These are phyloP conservation scores for Drosophila truncata DNA, from an alignment of 1,140 invertebrate genomes.

Conservation along the genomic window DNA sequence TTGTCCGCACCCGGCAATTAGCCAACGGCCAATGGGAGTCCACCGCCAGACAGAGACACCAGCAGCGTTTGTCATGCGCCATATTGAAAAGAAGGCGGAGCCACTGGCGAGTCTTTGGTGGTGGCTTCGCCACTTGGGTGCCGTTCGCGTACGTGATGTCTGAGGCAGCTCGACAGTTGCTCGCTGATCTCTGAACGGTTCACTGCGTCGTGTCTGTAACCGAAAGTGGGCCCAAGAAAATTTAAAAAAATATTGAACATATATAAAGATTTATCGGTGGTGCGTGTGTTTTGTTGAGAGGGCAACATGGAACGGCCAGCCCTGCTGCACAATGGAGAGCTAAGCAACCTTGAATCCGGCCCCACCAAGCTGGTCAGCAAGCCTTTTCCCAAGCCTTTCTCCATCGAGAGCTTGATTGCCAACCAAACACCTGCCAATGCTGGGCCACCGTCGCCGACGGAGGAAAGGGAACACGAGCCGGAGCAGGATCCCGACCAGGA, in stretches of 20 bases:
- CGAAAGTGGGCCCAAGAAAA: not conserved
- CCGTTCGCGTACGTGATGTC: slow-evolving; percentile 61
- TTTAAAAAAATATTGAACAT: slow-evolving; percentile 9
- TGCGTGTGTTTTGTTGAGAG: slow-evolving; percentile 10
- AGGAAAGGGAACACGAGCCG: slow-evolving; percentile 34
- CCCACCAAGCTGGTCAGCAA: slow-evolving; percentile 66
- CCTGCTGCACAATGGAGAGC: slow-evolving; percentile 49
- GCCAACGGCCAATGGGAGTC: slow-evolving; percentile 48
- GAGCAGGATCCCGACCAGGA: slow-evolving; percentile 58
- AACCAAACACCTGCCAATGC: slow-evolving; percentile 64
- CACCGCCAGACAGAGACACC: slow-evolving; percentile 37
- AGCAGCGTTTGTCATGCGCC: slow-evolving; percentile 68
- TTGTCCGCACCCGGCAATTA: slow-evolving; percentile 35
- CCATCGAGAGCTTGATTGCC: slow-evolving; percentile 83
- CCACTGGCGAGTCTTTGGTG: slow-evolving; percentile 31
- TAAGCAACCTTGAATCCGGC: slow-evolving; percentile 19
- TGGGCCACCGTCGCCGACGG: slow-evolving; percentile 35
- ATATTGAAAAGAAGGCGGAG: slow-evolving; percentile 76
- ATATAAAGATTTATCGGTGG: not conserved
- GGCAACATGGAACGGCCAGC: slow-evolving; percentile 62
- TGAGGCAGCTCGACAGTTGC: slow-evolving; percentile 62
- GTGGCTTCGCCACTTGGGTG: slow-evolving; percentile 47
- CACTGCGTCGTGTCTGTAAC: slow-evolving; percentile 61
- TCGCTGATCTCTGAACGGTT: slow-evolving; percentile 83
- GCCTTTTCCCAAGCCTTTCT: slow-evolving; percentile 79